Conservation (phyloP, 2,888 invertebrate species). For the Enchytraeus crypticus region DNA sequence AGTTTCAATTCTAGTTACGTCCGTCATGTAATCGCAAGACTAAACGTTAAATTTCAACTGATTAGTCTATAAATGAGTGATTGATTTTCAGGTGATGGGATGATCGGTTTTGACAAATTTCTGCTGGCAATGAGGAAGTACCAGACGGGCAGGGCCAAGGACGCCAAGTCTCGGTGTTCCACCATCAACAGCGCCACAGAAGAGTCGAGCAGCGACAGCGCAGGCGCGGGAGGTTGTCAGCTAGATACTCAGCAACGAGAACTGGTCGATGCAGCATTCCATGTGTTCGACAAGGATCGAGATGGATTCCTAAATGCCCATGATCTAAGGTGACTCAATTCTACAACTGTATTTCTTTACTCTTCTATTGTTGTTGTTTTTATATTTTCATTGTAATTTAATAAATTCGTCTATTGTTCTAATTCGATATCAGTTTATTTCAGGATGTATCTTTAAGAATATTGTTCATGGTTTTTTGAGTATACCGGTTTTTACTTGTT, state of each 20-base stretch:
- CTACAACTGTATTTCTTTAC: too few species aligned
- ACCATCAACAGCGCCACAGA: background rate
- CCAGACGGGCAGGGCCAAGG: background rate
- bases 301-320: constrained; percentile 17
- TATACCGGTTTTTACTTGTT: too few species aligned
- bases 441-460: too few species aligned
- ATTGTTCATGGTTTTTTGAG: too few species aligned
- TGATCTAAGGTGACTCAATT: constrained; percentile 15
- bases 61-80: background rate
- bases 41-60: too few species aligned
- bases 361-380: too few species aligned
- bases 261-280: constrained; percentile 12
- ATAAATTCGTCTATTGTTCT: too few species aligned
- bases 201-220: background rate
- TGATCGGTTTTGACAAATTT: constrained; percentile 15
- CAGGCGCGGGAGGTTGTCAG: background rate
- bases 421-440: too few species aligned
- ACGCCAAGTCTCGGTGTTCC: background rate
- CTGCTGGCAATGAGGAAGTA: constrained; percentile 11
- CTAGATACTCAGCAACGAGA: constrained; percentile 7
- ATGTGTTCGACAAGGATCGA: constrained; percentile 21
- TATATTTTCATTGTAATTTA: too few species aligned
- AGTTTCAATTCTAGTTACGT: too few species aligned
- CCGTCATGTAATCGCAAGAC: too few species aligned
- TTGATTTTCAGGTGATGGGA: constrained; percentile 15